phyloP scores from a whole-genome alignment of 92 coral and sea anemone genomes.

The Pocillopora meandrina region DNA sequence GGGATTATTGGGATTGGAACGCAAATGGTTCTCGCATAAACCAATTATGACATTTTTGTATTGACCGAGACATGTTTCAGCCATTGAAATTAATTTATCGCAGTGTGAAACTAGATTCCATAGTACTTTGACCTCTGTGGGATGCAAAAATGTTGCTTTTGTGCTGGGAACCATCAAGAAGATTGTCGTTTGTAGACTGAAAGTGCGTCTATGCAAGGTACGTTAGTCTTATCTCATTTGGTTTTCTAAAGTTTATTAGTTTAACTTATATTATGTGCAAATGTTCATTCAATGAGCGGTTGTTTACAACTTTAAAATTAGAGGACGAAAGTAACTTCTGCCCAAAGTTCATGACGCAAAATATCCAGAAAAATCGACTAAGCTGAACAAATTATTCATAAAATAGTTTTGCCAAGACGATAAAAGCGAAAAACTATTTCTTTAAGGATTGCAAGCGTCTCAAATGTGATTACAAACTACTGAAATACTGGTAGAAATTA shows the following conservation, averaged over 20 bases:
- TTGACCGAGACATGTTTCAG: neutral
- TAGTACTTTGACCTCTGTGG: neutral
- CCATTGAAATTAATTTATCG: neutral
- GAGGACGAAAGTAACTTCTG: no score
- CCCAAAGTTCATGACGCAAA: no score
- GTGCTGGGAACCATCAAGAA: neutral
- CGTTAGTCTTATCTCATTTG: neutral
- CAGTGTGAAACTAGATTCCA: neutral
- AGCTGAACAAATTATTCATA: no score
- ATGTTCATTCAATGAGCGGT: no score
- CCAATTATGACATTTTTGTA: neutral
- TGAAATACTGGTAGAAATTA: no score
- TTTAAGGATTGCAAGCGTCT: no score
- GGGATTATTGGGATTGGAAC: neutral
- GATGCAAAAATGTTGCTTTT: neutral
- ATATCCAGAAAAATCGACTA: no score
- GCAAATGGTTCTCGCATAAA: neutral
- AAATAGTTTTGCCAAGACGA: no score
- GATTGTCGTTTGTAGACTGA: neutral
- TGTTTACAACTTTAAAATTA: no score
- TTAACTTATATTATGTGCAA: no score
- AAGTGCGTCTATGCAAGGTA: constrained; percentile 7
- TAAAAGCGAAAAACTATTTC: no score
- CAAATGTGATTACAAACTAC: no score
- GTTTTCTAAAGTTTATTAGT: neutral